Conservation (phyloP, 2,113 vertebrate genomes). For the Thermophis baileyi region DNA sequence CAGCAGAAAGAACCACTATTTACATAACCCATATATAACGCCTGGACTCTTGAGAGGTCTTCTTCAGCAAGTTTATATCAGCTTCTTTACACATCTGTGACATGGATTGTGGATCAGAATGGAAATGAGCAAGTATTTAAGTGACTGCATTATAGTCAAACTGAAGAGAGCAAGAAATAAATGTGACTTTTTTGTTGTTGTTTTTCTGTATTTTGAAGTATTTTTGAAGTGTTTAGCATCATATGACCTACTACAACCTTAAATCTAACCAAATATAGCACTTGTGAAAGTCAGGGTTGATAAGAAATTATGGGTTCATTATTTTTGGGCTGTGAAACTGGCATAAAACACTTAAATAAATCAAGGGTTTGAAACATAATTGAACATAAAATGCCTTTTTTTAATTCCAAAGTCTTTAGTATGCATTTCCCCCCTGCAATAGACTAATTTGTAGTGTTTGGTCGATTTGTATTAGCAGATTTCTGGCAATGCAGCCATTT, state of each 20-base stretch:
- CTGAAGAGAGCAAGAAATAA: constrained; percentile 4
- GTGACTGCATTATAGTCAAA: not conserved
- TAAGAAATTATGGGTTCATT: constrained; percentile 29
- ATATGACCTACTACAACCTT: constrained; percentile 15
- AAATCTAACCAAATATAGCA: not conserved
- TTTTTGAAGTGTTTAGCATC: constrained; percentile 27
- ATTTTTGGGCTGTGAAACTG: constrained; percentile 35
- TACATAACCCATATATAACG: too few relatives aligned
- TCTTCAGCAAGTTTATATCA: not conserved
- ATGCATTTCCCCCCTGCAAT: constrained; percentile 39
- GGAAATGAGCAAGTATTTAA: not conserved
- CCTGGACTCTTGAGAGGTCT: not conserved
- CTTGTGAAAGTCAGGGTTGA: constrained; percentile 14
- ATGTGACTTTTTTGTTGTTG: constrained; percentile 7
- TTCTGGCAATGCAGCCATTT: constrained; percentile 55
- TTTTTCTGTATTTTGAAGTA: constrained; percentile 6
- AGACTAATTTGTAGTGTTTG: constrained; percentile 50
- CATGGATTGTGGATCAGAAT: not conserved
- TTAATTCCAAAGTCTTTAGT: not conserved
- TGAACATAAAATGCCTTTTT: constrained; percentile 2
- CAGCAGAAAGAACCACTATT: not conserved
- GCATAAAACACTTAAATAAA: constrained; percentile 34
- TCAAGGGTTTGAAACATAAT: not conserved
- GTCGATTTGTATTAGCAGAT: constrained; percentile 48
- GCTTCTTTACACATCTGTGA: not conserved